These are phyloP conservation scores for Scaptomyza montana DNA, from an alignment of 1,140 invertebrate species.

Conservation along the genomic window DNA sequence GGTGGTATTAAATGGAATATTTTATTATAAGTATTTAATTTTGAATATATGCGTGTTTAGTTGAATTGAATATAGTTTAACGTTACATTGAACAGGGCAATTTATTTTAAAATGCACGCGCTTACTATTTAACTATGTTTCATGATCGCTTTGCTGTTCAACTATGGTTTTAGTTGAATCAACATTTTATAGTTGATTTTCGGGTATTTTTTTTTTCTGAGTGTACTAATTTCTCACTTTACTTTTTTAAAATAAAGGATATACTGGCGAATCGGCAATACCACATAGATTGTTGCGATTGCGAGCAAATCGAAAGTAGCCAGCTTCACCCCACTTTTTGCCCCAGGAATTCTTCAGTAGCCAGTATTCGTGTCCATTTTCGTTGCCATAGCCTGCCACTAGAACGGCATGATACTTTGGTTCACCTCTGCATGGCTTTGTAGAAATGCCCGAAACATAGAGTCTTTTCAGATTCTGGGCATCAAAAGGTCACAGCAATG, in stretches of 20 bases:
- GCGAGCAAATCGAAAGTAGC: slow-evolving; percentile 87
- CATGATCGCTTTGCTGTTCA: no score
- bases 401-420: slow-evolving; percentile 85
- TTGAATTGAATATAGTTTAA: no score
- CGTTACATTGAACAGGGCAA: no score
- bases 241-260: slow-evolving; percentile 14
- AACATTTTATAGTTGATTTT: no score
- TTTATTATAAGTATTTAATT: no score
- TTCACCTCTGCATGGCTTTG: slow-evolving; percentile 86
- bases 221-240: no score
- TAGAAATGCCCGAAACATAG: slow-evolving; percentile 88
- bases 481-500: slow-evolving; percentile 88
- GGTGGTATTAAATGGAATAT: no score
- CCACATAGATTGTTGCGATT: slow-evolving; percentile 86
- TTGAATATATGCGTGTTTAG: no score
- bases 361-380: slow-evolving; percentile 86
- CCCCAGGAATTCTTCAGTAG: slow-evolving; percentile 87
- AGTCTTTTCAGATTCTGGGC: slow-evolving; percentile 87
- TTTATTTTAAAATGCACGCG: no score
- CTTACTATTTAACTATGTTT: no score
- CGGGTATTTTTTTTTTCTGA: no score
- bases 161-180: no score
- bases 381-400: slow-evolving; percentile 90
- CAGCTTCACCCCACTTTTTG: slow-evolving; percentile 85
- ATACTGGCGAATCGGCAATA: slow-evolving; percentile 41